Evolutionary conservation across 2,888 invertebrate genomes (phyloP).

Genomic region (Ashinkailepas kermadecensis): DNA sequence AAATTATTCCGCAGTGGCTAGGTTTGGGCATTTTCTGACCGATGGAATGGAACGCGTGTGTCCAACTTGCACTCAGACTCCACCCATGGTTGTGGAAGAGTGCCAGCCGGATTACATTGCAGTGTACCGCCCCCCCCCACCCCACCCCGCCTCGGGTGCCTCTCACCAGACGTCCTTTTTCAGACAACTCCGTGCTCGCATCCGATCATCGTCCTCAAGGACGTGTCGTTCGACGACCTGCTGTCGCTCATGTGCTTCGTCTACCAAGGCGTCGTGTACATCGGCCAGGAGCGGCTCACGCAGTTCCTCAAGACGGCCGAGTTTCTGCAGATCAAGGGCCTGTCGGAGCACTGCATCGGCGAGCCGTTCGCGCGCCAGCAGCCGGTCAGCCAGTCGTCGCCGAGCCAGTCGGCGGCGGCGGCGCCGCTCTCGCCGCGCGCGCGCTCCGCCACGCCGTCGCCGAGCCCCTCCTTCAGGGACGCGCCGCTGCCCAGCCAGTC

Average conservation of each 20-base stretch:
- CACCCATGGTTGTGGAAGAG: too few species aligned
- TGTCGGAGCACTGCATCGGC: slow-evolving; percentile 44
- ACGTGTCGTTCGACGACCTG: slow-evolving; percentile 58
- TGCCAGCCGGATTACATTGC: too few species aligned
- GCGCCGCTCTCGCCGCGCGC: slow-evolving; percentile 6
- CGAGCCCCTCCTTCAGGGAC: neutral
- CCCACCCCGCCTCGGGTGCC: too few species aligned
- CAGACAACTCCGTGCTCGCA: slow-evolving; percentile 66
- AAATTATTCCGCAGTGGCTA: too few species aligned
- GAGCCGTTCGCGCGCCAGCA: slow-evolving; percentile 29
- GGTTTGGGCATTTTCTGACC: too few species aligned
- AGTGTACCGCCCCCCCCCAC: too few species aligned
- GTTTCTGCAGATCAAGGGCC: slow-evolving; percentile 58
- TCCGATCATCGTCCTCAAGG: slow-evolving; percentile 63
- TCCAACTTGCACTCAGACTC: too few species aligned
- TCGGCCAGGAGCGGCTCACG: slow-evolving; percentile 57
- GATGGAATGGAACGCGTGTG: too few species aligned
- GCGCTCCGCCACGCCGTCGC: neutral
- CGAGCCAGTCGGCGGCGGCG: slow-evolving; percentile 3
- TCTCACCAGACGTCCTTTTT: slow-evolving; percentile 27
- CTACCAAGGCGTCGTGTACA: slow-evolving; percentile 64
- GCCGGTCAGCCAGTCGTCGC: slow-evolving; percentile 5
- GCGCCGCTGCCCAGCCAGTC: slow-evolving; percentile 2
- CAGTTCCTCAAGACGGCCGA: slow-evolving; percentile 61
- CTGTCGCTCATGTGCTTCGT: slow-evolving; percentile 58